phyloP scores from a whole-genome alignment of 2,888 invertebrate species.

The Melieria omissa region DNA sequence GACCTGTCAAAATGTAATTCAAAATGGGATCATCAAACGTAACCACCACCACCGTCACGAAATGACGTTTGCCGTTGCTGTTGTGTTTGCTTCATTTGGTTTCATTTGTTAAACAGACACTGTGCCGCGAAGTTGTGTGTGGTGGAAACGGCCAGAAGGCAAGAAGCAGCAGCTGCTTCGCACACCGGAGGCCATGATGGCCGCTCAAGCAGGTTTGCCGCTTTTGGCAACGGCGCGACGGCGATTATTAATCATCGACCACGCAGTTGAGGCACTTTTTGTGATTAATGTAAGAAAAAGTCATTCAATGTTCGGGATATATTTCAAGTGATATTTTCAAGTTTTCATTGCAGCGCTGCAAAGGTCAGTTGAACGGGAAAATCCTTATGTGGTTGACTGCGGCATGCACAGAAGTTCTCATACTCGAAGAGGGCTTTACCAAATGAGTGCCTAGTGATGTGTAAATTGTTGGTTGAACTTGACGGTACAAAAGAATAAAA shows the following conservation, averaged over 20 bases:
- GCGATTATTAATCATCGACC: conserved; percentile 16
- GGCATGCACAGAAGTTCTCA: no score
- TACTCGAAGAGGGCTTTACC: no score
- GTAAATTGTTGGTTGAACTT: no score
- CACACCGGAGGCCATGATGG: conserved; percentile 50
- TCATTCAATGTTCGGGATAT: no score
- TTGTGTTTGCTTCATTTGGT: conserved; percentile 25
- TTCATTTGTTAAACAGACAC: conserved; percentile 52
- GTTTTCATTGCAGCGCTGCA: no score
- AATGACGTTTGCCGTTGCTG: not conserved
- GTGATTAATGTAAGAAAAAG: no score
- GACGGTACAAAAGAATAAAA: no score
- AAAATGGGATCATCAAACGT: conserved; percentile 51
- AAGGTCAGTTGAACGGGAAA: no score
- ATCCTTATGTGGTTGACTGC: no score
- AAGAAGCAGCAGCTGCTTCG: conserved; percentile 51
- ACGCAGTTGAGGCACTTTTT: no score
- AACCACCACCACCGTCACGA: conserved; percentile 1
- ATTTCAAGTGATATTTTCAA: no score
- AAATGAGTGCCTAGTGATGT: no score
- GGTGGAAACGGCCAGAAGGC: conserved; percentile 16
- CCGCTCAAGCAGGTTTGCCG: conserved; percentile 55
- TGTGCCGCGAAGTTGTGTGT: conserved; percentile 51
- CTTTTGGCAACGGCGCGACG: conserved; percentile 38
- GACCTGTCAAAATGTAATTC: conserved; percentile 50